A percentile compares a stretch with the other conserved stretches of the same genome.
Evolutionary conservation across 2,113 vertebrate genomes (phyloP).

Genomic region (Cyanistes caeruleus): DNA sequence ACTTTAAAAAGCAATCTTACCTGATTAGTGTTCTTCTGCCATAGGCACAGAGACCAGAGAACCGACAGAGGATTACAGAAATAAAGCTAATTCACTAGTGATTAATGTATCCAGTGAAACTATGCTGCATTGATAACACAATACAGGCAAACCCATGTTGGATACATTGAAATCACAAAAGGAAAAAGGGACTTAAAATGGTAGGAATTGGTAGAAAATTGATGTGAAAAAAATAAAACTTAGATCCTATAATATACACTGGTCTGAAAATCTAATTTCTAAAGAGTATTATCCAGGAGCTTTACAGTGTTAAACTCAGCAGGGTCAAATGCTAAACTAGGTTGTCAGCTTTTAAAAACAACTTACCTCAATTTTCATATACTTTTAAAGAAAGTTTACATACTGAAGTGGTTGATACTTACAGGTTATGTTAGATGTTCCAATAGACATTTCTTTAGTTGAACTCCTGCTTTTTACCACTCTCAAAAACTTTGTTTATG

Average conservation of each 20-base stretch:
- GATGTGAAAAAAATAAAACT: slow-evolving; percentile 28
- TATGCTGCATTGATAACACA: slow-evolving; percentile 57
- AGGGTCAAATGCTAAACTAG: slow-evolving; percentile 44
- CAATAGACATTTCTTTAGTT: slow-evolving; percentile 76
- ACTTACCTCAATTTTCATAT: slow-evolving; percentile 84
- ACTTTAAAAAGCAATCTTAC: slow-evolving; percentile 87
- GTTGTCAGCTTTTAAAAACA: slow-evolving; percentile 48
- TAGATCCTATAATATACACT: slow-evolving; percentile 30
- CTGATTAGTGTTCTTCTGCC: slow-evolving; percentile 73
- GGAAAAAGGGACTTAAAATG: slow-evolving; percentile 71
- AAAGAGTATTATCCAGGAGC: neutral
- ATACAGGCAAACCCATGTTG: slow-evolving; percentile 72
- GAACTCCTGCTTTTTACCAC: slow-evolving; percentile 52
- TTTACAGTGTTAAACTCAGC: slow-evolving; percentile 20
- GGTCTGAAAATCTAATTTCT: slow-evolving; percentile 23
- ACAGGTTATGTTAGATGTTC: slow-evolving; percentile 81
- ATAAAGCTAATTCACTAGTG: slow-evolving; percentile 76
- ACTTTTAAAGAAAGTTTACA: slow-evolving; percentile 77
- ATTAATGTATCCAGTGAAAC: slow-evolving; percentile 79
- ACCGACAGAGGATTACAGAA: slow-evolving; percentile 76
- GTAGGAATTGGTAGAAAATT: slow-evolving; percentile 64
- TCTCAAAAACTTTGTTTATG: slow-evolving; percentile 16
- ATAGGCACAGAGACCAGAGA: slow-evolving; percentile 75
- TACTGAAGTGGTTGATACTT: slow-evolving; percentile 79
- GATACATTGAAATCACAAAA: slow-evolving; percentile 80